Evolutionary conservation across 1,140 invertebrate genomes (phyloP), one percentile per base, ranked within the genome.

Genomic region (Pissodes strobi): DNA sequence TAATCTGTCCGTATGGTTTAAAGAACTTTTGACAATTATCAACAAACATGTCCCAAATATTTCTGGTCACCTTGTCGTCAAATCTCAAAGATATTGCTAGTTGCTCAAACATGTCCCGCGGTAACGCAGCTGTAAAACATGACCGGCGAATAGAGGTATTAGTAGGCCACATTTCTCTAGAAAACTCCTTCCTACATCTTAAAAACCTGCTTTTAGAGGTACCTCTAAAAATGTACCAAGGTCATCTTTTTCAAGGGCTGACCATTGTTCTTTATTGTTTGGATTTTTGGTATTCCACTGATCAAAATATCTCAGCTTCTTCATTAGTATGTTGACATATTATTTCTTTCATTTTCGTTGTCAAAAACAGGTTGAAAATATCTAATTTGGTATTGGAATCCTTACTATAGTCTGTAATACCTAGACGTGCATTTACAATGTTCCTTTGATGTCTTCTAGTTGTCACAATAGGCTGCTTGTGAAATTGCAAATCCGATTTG

Each of bases 31-130:
- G 18, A 52, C 72, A 76, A 17, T 66, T 72, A 9, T 55, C 12
- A 22, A 73, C 70, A 65, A 76, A 70, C 5, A 67, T 21, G 12
- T 79, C 69, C 66, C 72, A 78, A 23, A 79, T 23, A 6, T 74
- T 13, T 15, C 49, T 30, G 12, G 49, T 30, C 0, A 18, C n/a
- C n/a, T n/a, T n/a, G 2, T 52, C 27, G 27, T 34, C 23, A 52
- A 52, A 52, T 3, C 49, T 1, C 13, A 52, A 12, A 52, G 30
- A 52, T 1, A 4, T 34, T 1, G 9, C 2, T 17, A 48, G 2
- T 48, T 48, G 17, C 22, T 48, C 45, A 48, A 48, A 48, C 1
- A 17, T 48, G 10, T 1, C 22, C 6, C 45, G 2, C 69, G 34
- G 13, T 60, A 71, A 9, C 53, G 21, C 17, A 21, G 37, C 13